Conservation (phyloP, 2,797 vertebrate species). For the Phalloptychus januarius region DNA sequence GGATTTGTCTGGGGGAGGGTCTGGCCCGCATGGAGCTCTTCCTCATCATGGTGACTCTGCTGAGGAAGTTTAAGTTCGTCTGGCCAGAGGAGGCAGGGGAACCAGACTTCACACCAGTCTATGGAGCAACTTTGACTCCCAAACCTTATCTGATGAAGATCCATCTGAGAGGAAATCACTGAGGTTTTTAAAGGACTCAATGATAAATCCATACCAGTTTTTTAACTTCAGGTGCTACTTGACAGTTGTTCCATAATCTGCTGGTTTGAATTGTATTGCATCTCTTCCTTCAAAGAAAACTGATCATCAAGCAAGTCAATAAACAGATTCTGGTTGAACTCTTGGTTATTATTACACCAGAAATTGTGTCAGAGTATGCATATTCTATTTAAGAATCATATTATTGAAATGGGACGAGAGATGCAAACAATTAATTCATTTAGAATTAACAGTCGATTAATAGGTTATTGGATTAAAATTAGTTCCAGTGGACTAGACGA, state of each 20-base stretch:
- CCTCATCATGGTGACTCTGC: conserved; percentile 71
- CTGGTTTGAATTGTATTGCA: neutral
- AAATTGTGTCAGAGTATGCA: neutral
- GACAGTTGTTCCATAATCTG: neutral
- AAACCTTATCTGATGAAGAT: conserved; percentile 56
- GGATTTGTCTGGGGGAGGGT: conserved; percentile 76
- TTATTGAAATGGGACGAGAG: neutral
- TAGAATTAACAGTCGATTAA: too few relatives aligned
- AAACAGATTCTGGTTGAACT: neutral
- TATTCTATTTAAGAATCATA: neutral
- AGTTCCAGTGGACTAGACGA: too few relatives aligned
- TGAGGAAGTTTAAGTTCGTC: conserved; percentile 71
- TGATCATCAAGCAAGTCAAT: neutral
- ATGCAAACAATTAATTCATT: too few relatives aligned
- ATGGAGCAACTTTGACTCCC: conserved; percentile 52
- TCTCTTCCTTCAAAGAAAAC: neutral
- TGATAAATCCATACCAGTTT: too few relatives aligned
- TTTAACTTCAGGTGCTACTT: too few relatives aligned
- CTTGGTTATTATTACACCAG: neutral
- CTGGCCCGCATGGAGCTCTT: conserved; percentile 82
- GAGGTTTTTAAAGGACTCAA: neutral
- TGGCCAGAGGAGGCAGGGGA: conserved; percentile 54
- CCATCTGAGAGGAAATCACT: conserved; percentile 31
- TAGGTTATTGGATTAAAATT: too few relatives aligned
- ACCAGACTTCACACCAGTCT: conserved; percentile 30